Evolutionary conservation across 1,140 invertebrate genomes (phyloP).

Genomic region (Calliopsis andreniformis): DNA sequence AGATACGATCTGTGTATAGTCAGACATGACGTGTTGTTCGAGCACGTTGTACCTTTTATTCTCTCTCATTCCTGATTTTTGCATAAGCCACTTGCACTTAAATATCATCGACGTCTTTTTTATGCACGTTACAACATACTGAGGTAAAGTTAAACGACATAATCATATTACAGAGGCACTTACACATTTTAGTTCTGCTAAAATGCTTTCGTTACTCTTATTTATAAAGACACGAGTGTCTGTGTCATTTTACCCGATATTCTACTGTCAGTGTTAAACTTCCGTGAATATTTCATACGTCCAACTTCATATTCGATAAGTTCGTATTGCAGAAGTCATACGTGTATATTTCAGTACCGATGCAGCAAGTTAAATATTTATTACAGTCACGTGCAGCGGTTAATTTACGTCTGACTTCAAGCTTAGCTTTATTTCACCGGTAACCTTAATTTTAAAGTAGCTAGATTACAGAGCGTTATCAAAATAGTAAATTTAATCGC

Average conservation of each 20-base stretch:
- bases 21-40: slow-evolving; percentile 47
- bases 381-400: slow-evolving; percentile 58
- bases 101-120: background rate
- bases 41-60: slow-evolving; percentile 25
- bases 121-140: background rate
- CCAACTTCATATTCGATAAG: slow-evolving; percentile 1
- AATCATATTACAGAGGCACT: no score
- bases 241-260: no score
- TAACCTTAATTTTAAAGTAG: slow-evolving; percentile 62
- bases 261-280: no score
- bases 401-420: slow-evolving; percentile 56
- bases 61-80: background rate
- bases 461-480: slow-evolving; percentile 47
- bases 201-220: no score
- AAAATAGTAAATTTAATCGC: slow-evolving; percentile 44
- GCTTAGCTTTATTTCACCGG: slow-evolving; percentile 48
- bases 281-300: background rate
- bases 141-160: no score
- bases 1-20: slow-evolving; percentile 49
- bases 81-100: background rate
- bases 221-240: no score
- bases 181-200: no score
- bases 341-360: slow-evolving; percentile 23
- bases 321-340: slow-evolving; percentile 3
- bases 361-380: slow-evolving; percentile 55